Evolutionary conservation across 2,888 invertebrate genomes (phyloP), one percentile per base, ranked within the genome.

Genomic region (Hemistola chrysoprasaria): DNA sequence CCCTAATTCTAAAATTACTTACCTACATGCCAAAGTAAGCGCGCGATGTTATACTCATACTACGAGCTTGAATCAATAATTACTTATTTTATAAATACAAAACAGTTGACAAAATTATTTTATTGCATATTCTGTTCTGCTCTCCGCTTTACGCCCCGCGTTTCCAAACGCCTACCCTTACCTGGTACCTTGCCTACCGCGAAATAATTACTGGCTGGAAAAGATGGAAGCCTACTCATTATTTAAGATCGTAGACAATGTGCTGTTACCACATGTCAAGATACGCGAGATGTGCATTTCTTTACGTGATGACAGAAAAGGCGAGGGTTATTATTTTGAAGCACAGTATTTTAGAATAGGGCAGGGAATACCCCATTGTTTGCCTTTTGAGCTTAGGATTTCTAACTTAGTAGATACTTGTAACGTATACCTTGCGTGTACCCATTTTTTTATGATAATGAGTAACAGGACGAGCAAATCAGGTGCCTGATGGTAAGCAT

Each of bases 201-300:
- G 71, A 72, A 77, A 78, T 83, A 78, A 82, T 83, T 79, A 80
- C 75, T 59, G 67, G 57, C 59, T 62, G 69, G 69, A 71, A 74
- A 78, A 81, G 74, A 75, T 74, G 76, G 71, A 70, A 74, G 68
- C 67, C 65, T 71, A 58, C 65, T 76, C 78, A 69, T 81, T 78
- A 78, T 79, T 73, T 78, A 77, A 77, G 78, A 69, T 63, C 55
- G 63, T 67, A 67, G 56, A 61, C 71, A 61, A 65, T 68, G 71
- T 71, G 73, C 62, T 59, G 65, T 64, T 47, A 45, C 36, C 45
- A 49, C 33, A 24, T 21, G 26, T 33, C 27, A 23, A n/a, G 7
- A 36, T 26, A 45, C 36, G 41, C 30, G 34, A 23, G 42, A 41
- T 45, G 49, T 24, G 49, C 51, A 43, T 54, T 51, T 51, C 43